Base-by-base conservation (phyloP, 2,113 vertebrate genomes). In the Trachemys scripta region DNA sequence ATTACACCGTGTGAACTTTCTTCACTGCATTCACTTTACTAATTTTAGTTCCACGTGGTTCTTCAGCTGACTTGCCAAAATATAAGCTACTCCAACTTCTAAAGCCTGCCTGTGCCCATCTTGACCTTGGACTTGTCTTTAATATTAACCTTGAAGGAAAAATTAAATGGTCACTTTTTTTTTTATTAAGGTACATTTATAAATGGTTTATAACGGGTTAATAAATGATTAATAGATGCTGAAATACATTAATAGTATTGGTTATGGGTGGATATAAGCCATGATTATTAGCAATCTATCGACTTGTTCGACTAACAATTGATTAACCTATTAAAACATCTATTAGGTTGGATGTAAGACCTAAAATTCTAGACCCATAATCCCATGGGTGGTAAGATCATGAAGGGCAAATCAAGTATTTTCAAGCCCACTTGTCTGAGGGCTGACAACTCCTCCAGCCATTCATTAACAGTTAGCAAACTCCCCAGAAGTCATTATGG, bases 21-120 rank as follows among this genome's bases (percentile, higher is more conserved):
- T 91, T 92, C 96, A 42, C 95, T 90, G 87, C 92, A 80, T 86
- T 10, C 91, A 86, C 87, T 85, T 54, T 86, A 95, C 96, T 94
- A 47, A 90, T 90, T 95, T 92, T 53, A 96, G 95, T 97, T 96
- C 94, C 98, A 97, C 94, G 90, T 97, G 98, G 86, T 90, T 96
- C 95, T 92, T 91, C 97, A 97, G 97, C 97, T 98, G 97, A 98
- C 97, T 27, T 91, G 94, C 96, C 96, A 83, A 81, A 97, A 96
- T 47, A 96, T 90, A 95, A 97, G 90, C 88, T 84, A 80, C 88
- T 85, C 3, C 35, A 84, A 88, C 53, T 72, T 88, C 94, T 9
- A 90, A 96, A 93, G 96, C 94, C 85, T 96, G 94, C 62, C 38
- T 20, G n/a, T 51, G 88, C 92, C 92, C 92, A 97, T 95, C 98